Conservation (phyloP, 2,888 invertebrate genomes). For the Abscondita cerata region DNA sequence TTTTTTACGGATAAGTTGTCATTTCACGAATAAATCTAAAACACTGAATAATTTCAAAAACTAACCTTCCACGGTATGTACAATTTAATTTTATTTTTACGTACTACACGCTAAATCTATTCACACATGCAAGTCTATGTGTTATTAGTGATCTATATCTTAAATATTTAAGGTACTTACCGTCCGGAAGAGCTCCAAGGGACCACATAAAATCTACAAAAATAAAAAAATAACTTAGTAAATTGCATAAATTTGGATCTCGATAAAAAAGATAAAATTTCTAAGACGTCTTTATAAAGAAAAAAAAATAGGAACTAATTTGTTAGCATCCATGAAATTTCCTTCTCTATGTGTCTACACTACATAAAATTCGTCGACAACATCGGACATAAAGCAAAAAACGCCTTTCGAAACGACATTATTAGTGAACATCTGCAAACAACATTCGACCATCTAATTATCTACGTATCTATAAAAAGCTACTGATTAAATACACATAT, state of each 20-base stretch:
- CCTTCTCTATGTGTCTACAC: constrained; percentile 57
- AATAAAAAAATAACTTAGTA: constrained; percentile 52
- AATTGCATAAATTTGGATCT: constrained; percentile 13
- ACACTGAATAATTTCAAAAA: no score
- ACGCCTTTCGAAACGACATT: constrained; percentile 21
- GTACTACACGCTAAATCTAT: no score
- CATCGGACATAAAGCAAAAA: constrained; percentile 34
- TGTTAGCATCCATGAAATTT: constrained; percentile 59
- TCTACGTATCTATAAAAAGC: constrained; percentile 23
- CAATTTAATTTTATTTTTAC: no score
- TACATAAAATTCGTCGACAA: constrained; percentile 41
- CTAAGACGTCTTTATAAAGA: no score
- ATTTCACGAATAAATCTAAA: no score
- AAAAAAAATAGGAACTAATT: constrained; percentile 23
- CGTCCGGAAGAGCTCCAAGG: constrained; percentile 97
- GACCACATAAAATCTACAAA: constrained; percentile 98
- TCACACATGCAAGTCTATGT: no score
- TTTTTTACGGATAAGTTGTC: no score
- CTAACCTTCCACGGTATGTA: no score
- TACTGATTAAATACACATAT: constrained; percentile 21
- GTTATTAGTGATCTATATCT: no score
- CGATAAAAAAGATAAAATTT: constrained; percentile 10
- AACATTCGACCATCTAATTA: constrained; percentile 41
- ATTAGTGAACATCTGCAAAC: constrained; percentile 41
- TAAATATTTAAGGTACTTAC: constrained; percentile 67